Percentiles rank a stretch among this genome's conserved stretches.
phyloP scores from a whole-genome alignment of 2,797 vertebrate species.

The Octomys mimax region DNA sequence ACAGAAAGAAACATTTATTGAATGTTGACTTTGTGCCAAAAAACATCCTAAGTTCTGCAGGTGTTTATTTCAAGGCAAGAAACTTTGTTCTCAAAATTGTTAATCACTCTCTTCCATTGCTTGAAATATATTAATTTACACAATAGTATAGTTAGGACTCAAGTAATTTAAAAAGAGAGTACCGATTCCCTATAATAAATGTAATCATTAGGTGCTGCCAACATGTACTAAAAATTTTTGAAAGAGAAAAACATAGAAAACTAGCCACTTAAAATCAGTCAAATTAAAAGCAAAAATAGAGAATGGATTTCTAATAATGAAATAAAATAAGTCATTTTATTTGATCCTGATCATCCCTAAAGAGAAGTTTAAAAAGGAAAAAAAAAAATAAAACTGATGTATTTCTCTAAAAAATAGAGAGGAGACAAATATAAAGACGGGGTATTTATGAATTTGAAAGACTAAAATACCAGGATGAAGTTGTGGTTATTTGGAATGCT shows the following conservation, averaged over 20 bases:
- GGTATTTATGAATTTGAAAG: background rate
- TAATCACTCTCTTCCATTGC: background rate
- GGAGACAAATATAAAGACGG: background rate
- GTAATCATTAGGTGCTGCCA: background rate
- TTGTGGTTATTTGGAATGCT: background rate
- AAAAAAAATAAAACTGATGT: background rate
- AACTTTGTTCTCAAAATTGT: background rate
- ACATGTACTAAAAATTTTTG: background rate
- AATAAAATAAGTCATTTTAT: background rate
- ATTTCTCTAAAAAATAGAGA: background rate
- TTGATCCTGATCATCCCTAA: background rate
- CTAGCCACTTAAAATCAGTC: background rate
- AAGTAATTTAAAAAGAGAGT: background rate
- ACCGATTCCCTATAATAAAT: background rate
- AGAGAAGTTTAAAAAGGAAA: background rate
- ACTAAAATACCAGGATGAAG: conserved; percentile 1
- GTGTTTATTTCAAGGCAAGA: background rate
- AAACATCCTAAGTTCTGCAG: background rate
- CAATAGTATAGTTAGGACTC: background rate
- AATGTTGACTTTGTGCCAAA: background rate
- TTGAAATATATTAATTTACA: conserved; percentile 43
- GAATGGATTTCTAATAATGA: background rate
- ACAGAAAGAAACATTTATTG: conserved; percentile 49
- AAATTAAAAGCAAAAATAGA: conserved; percentile 15
- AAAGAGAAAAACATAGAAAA: conserved; percentile 22